Evolutionary conservation across 2,113 vertebrate species (phyloP).

Genomic region (Lates calcarifer): DNA sequence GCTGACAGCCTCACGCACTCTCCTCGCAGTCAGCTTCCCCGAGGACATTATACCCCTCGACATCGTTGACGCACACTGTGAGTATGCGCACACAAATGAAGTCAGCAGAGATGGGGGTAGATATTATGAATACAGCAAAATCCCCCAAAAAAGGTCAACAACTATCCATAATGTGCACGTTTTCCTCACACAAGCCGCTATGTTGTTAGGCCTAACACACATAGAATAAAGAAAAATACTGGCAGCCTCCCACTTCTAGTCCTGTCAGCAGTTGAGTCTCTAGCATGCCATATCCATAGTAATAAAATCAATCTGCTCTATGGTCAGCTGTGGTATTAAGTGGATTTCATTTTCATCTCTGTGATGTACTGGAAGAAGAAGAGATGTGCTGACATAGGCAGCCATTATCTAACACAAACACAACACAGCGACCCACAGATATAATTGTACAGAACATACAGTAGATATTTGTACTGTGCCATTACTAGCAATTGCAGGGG

Average conservation of each 20-base stretch:
- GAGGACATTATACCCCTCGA: conserved; percentile 93
- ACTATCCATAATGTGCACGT: background rate
- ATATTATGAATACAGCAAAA: background rate
- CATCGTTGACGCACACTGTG: conserved; percentile 93
- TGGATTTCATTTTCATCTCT: conserved; percentile 62
- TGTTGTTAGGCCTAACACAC: background rate
- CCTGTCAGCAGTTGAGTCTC: conserved; percentile 47
- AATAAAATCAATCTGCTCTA: conserved; percentile 59
- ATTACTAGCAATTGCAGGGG: conserved; percentile 79
- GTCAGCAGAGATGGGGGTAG: background rate
- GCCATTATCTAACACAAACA: conserved; percentile 30
- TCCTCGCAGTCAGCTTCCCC: conserved; percentile 93
- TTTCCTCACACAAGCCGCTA: background rate
- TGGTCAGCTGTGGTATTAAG: conserved; percentile 49
- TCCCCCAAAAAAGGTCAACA: conserved; percentile 20
- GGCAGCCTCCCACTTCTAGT: background rate
- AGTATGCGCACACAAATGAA: conserved; percentile 77
- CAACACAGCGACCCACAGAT: conserved; percentile 32
- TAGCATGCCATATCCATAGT: conserved; percentile 11
- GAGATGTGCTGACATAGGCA: conserved; percentile 66
- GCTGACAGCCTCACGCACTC: conserved; percentile 78
- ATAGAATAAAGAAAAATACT: conserved; percentile 20
- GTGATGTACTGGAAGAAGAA: conserved; percentile 59
- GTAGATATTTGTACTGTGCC: conserved; percentile 2
- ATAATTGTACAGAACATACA: conserved; percentile 21